Evolutionary conservation across 2,888 invertebrate species (phyloP).

Genomic region (Macrophya annulata): DNA sequence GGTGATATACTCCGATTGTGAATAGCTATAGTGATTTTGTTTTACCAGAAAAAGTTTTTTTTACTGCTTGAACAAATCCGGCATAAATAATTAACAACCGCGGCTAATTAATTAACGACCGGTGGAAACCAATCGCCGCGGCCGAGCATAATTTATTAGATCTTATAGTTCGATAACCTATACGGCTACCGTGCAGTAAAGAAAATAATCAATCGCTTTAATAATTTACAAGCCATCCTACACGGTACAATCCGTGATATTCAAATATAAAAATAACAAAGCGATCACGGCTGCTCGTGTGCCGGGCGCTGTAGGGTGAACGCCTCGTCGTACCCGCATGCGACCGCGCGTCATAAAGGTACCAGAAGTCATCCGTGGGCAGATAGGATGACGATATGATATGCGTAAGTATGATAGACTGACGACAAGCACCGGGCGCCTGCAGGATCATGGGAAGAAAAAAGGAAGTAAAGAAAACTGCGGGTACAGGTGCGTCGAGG

Average conservation of each 20-base stretch:
- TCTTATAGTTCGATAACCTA: conserved; percentile 23
- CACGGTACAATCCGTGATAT: conserved; percentile 10
- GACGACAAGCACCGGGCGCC: conserved; percentile 11
- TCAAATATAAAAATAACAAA: conserved; percentile 37
- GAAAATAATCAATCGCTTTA: conserved; percentile 50
- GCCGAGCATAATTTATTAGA: conserved; percentile 33
- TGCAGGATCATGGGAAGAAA: conserved; percentile 5
- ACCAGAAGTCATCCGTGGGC: conserved; percentile 25
- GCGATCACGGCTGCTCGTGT: conserved; percentile 18
- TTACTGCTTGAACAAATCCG: neutral
- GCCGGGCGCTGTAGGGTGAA: conserved; percentile 37
- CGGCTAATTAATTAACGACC: conserved; percentile 1
- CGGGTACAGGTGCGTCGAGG: conserved; percentile 58
- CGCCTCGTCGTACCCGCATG: conserved; percentile 48
- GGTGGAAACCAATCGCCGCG: neutral
- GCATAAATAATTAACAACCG: neutral
- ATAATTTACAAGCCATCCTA: conserved; percentile 45
- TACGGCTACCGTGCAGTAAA: neutral
- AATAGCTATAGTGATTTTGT: neutral
- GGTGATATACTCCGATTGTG: neutral
- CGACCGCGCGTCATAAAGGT: conserved; percentile 28
- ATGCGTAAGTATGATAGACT: neutral
- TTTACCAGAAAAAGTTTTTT: neutral
- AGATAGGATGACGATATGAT: conserved; percentile 38
- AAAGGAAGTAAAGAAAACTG: conserved; percentile 57